A percentile compares a stretch with the other conserved stretches of the same genome.
phyloP scores from a whole-genome alignment of 2,797 vertebrate genomes.

The Poliocrania exsul region DNA sequence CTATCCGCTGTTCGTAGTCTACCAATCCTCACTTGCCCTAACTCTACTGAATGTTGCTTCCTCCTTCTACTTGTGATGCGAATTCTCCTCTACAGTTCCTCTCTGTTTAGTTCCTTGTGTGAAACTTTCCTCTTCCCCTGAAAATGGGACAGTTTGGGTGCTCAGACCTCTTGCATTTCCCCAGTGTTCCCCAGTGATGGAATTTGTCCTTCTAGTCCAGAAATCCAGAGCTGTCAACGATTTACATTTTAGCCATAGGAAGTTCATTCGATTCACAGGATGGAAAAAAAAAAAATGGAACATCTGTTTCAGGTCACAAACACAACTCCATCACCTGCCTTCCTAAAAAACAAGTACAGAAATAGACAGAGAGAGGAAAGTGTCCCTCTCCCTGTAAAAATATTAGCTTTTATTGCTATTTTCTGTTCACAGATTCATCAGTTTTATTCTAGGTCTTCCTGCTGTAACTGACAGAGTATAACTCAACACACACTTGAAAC shows the following conservation, averaged over 20 bases:
- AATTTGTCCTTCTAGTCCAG: not conserved
- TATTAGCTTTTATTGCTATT: not conserved
- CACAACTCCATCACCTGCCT: not conserved
- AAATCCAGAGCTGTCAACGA: not conserved
- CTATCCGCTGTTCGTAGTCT: not conserved
- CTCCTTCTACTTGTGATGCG: not conserved
- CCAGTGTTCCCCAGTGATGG: not conserved
- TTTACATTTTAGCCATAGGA: not conserved
- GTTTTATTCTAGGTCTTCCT: not conserved
- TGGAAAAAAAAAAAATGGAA: not conserved
- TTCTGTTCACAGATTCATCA: not conserved
- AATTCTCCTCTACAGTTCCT: not conserved
- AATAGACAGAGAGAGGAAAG: not conserved
- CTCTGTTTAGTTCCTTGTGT: not conserved
- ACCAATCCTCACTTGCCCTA: not conserved
- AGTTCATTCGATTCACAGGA: not conserved
- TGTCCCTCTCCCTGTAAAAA: not conserved
- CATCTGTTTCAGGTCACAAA: not conserved
- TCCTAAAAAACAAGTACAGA: not conserved
- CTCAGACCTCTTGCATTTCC: not conserved
- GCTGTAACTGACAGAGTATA: not conserved
- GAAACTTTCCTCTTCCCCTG: not conserved
- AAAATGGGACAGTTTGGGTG: not conserved
- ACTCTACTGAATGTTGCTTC: not conserved
- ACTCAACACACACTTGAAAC: not conserved